Percentiles rank a stretch among this genome's conserved stretches.
phyloP scores from a whole-genome alignment of 2,113 vertebrate species.

The Toxotes chatareus region DNA sequence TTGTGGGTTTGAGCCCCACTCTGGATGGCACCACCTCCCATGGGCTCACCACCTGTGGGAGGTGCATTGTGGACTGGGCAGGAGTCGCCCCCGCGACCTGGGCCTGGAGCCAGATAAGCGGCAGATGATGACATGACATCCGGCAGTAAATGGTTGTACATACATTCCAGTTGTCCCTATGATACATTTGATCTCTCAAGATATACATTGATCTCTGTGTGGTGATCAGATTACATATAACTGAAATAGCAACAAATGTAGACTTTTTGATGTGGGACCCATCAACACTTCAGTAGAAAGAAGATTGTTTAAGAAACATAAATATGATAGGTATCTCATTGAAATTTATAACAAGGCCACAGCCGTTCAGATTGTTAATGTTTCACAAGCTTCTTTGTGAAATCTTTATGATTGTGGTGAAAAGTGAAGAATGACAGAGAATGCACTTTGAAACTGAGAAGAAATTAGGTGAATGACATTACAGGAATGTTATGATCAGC shows the following conservation, averaged over 20 bases:
- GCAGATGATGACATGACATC: no score
- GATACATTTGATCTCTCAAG: constrained; percentile 21
- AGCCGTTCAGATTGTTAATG: constrained; percentile 42
- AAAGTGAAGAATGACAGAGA: constrained; percentile 48
- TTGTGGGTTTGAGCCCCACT: no score
- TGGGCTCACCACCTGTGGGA: no score
- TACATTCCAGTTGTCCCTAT: background rate
- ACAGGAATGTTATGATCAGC: background rate
- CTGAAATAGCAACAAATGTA: constrained; percentile 20
- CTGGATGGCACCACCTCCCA: no score
- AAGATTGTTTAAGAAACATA: constrained; percentile 50
- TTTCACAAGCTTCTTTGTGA: constrained; percentile 56
- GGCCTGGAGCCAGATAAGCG: no score
- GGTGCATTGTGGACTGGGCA: no score
- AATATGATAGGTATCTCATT: constrained; percentile 15
- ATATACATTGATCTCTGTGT: constrained; percentile 37
- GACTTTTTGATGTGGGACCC: constrained; percentile 33
- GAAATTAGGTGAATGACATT: constrained; percentile 48
- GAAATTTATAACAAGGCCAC: constrained; percentile 50
- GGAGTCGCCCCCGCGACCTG: no score
- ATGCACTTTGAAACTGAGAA: constrained; percentile 49
- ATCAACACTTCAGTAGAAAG: constrained; percentile 28
- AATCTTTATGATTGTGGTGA: constrained; percentile 43
- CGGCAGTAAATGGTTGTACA: background rate
- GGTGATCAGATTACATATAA: constrained; percentile 11